Conservation (phyloP, 2,113 vertebrate species). For the Motacilla alba region DNA sequence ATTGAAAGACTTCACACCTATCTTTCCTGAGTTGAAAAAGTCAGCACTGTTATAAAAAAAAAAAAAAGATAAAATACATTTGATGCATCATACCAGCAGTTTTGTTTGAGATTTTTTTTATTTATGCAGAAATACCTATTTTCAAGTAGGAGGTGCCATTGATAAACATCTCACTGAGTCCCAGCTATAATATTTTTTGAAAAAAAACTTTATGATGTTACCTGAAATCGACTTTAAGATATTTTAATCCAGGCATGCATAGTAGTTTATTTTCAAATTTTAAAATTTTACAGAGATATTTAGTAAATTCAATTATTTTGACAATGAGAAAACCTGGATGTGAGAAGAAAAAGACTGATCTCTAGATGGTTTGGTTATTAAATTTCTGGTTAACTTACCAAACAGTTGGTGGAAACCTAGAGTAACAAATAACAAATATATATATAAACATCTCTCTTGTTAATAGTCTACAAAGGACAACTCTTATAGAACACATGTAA, state of each 20-base stretch:
- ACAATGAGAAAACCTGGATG: neutral
- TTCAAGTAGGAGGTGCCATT: neutral
- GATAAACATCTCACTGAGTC: neutral
- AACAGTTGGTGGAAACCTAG: neutral
- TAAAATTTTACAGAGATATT: neutral
- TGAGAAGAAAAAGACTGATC: neutral
- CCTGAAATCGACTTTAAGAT: neutral
- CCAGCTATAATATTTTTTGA: neutral
- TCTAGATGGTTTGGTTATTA: neutral
- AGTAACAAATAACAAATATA: neutral
- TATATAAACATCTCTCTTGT: neutral
- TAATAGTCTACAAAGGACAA: neutral
- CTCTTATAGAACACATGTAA: neutral
- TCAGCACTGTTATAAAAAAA: neutral
- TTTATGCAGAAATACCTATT: neutral
- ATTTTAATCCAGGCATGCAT: neutral
- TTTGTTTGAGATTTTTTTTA: neutral
- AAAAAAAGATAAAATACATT: neutral
- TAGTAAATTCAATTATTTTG: neutral
- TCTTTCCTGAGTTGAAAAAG: neutral
- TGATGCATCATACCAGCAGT: neutral
- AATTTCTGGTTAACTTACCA: neutral
- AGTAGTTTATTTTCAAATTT: neutral
- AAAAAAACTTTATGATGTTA: fast-evolving
- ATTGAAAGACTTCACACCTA: neutral